Evolutionary conservation across 2,113 vertebrate species (phyloP).

Genomic region (Phainopepla nitens): DNA sequence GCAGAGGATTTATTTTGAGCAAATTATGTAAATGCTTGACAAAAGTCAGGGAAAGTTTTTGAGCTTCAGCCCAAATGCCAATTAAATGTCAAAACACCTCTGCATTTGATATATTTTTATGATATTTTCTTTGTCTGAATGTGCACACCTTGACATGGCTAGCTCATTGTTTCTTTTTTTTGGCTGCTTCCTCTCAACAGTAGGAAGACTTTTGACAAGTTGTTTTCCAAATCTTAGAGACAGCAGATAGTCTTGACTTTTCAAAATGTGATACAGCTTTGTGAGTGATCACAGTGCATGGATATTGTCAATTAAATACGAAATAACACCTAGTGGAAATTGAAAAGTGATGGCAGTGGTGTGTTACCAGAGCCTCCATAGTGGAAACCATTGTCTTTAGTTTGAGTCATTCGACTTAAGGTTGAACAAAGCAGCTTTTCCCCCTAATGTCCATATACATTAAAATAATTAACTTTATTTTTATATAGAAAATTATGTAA

Average conservation of each 20-base stretch:
- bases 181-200: not conserved
- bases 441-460: not conserved
- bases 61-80: not conserved
- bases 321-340: not conserved
- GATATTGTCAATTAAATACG: not conserved
- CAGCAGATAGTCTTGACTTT: not conserved
- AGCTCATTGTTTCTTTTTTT: not conserved
- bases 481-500: not conserved
- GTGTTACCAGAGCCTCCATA: not conserved
- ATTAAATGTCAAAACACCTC: constrained; percentile 40
- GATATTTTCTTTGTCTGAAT: not conserved
- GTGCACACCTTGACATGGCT: not conserved
- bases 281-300: not conserved
- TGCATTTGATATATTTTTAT: not conserved
- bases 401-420: not conserved
- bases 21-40: constrained; percentile 34
- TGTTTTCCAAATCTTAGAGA: not conserved
- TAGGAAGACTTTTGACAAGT: not conserved
- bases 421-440: not conserved
- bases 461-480: not conserved
- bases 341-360: not conserved
- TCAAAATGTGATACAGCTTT: not conserved
- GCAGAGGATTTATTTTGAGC: constrained; percentile 11
- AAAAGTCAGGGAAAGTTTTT: not conserved
- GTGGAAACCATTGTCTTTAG: not conserved